Evolutionary conservation across 2,888 invertebrate species (phyloP).

Genomic region (Drosophila meridiana): DNA sequence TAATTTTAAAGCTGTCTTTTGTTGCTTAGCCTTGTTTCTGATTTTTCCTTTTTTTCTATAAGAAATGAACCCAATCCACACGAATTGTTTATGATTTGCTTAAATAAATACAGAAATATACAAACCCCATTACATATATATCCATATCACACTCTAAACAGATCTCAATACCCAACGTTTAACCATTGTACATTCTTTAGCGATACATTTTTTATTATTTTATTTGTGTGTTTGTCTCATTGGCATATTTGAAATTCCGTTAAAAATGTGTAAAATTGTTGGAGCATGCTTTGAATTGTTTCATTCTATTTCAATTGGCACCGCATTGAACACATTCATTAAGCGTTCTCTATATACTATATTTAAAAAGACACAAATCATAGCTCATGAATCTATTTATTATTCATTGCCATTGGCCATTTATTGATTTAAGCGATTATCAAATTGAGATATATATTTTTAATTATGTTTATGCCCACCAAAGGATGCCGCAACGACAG

Average conservation of each 20-base stretch:
- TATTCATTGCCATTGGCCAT: slow-evolving; percentile 25
- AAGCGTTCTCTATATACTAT: not conserved
- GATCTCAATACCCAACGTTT: slow-evolving; percentile 7
- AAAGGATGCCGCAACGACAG: slow-evolving; percentile 7
- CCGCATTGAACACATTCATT: slow-evolving; percentile 36
- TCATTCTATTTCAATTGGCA: slow-evolving; percentile 64
- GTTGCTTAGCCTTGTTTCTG: slow-evolving; percentile 40
- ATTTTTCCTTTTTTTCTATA: not conserved
- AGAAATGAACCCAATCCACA: not conserved
- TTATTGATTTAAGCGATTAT: slow-evolving; percentile 38
- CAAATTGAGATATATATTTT: slow-evolving; percentile 50
- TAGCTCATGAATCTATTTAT: slow-evolving; percentile 11
- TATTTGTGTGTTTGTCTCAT: slow-evolving; percentile 29
- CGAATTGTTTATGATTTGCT: slow-evolving; percentile 38
- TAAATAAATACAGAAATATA: slow-evolving; percentile 9
- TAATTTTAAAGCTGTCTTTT: slow-evolving; percentile 36
- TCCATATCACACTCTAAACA: slow-evolving; percentile 18
- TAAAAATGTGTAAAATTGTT: slow-evolving; percentile 45
- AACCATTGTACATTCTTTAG: slow-evolving; percentile 11
- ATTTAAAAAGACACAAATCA: slow-evolving; percentile 18
- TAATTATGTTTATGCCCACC: slow-evolving; percentile 37
- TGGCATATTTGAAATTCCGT: slow-evolving; percentile 47
- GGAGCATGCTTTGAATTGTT: slow-evolving; percentile 60
- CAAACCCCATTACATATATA: slow-evolving; percentile 21
- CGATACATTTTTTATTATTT: not conserved